Percentiles rank a stretch among this genome's conserved stretches.
Conservation (phyloP, 2,113 vertebrate species). For the Chamaetylas fuelleborni region DNA sequence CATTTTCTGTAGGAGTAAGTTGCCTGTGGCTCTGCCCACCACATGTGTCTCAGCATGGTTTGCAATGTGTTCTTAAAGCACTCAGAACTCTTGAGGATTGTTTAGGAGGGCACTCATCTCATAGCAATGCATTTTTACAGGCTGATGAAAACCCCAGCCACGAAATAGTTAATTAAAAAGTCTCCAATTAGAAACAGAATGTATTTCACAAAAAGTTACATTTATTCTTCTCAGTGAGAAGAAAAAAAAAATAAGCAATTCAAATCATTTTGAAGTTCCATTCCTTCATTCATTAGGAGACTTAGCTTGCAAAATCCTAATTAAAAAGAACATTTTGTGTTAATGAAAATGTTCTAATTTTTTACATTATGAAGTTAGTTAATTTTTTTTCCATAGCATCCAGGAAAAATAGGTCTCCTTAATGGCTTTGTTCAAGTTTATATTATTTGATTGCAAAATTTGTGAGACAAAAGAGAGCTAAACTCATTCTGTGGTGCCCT, state of each 20-base stretch:
- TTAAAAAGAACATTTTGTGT: slow-evolving; percentile 74
- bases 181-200: background rate
- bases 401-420: slow-evolving; percentile 62
- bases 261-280: slow-evolving; percentile 55
- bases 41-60: background rate
- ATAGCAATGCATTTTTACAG: background rate
- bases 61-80: background rate
- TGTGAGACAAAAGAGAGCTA: slow-evolving; percentile 72
- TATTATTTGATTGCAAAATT: slow-evolving; percentile 71
- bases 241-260: slow-evolving; percentile 59
- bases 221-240: slow-evolving; percentile 29
- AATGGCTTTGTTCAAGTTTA: slow-evolving; percentile 70
- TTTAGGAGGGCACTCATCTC: background rate
- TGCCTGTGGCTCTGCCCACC: background rate
- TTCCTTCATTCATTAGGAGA: slow-evolving; percentile 69
- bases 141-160: background rate
- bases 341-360: slow-evolving; percentile 75
- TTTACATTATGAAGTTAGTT: slow-evolving; percentile 71
- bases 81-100: background rate
- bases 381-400: slow-evolving; percentile 54
- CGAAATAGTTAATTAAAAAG: slow-evolving; percentile 42
- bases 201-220: slow-evolving; percentile 24
- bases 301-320: slow-evolving; percentile 75
- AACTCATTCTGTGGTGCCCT: slow-evolving; percentile 69
- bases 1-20: background rate